Conservation (phyloP, 2,113 vertebrate genomes). For the Corythaixoides concolor region DNA sequence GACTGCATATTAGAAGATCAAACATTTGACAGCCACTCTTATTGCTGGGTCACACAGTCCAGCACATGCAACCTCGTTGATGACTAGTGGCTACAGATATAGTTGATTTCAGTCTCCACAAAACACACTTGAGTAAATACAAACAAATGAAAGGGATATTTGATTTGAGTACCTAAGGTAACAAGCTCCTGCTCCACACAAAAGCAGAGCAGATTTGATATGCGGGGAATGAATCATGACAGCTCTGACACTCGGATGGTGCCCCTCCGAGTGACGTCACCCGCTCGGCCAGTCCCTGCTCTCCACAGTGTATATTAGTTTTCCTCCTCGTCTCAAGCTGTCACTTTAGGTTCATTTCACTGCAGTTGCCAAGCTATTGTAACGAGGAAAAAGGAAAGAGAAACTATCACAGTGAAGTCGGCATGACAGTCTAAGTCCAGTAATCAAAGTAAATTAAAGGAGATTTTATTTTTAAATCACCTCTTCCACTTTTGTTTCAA, state of each 20-base stretch:
- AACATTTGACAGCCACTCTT: conserved; percentile 36
- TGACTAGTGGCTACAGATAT: conserved; percentile 2
- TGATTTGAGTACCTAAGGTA: conserved; percentile 44
- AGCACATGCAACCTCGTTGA: background rate
- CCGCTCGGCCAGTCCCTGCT: background rate
- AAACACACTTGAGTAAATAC: conserved; percentile 49
- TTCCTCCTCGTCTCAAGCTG: conserved; percentile 25
- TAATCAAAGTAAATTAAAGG: conserved; percentile 37
- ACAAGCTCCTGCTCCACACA: conserved; percentile 2
- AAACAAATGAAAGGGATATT: conserved; percentile 46
- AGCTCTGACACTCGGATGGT: conserved; percentile 9
- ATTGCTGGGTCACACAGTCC: conserved; percentile 18
- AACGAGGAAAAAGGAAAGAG: background rate
- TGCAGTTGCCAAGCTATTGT: conserved; percentile 24
- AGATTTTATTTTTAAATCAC: conserved; percentile 35
- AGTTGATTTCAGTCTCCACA: background rate
- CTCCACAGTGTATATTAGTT: conserved; percentile 27
- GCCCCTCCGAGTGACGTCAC: conserved; percentile 35
- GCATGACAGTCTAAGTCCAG: background rate
- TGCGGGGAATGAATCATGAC: background rate
- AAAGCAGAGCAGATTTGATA: conserved; percentile 24
- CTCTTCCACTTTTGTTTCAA: background rate
- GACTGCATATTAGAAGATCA: conserved; percentile 42
- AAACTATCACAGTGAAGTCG: conserved; percentile 41
- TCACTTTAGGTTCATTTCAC: conserved; percentile 53